Evolutionary conservation across 2,888 invertebrate genomes (phyloP), one percentile per base, ranked within the genome.

Genomic region (Lutraria lutraria): DNA sequence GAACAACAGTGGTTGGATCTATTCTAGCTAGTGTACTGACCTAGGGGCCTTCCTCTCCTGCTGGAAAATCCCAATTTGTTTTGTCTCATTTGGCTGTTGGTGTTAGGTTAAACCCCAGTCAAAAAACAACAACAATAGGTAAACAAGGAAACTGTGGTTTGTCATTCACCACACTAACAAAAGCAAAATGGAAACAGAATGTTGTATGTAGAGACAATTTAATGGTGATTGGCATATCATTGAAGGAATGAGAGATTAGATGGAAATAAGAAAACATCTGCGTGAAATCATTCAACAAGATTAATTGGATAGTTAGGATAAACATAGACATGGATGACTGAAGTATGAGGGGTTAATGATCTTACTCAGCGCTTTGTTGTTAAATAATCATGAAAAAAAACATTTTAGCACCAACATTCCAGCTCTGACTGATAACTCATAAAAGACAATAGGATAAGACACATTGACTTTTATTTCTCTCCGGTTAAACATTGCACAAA

Each of bases 221-320:
- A 76, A 34, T 31, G 34, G 34, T 76, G 76, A 76, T 76, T 76
- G 76, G 25, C 76, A 31, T 31, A 76, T 76, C 31, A 76, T 16
- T 31, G 76, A 25, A 19, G 34, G 19, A 31, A 31, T 19, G 34
- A 34, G 31, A 13, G 76, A 76, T 76, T 0, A 16, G 16, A 21
- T 21, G 10, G 21, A 25, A 25, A n/a, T 63, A 16, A 8, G 1
- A 76, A 76, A 76, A 76, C 34, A 76, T 76, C 76, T 76, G 34
- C 31, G 21, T 31, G 29, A 29, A 31, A 15, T 34, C 76, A 31
- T 76, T 76, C 76, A 76, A 76, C 34, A 34, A 34, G 31, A 76
- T 76, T 76, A 76, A 76, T 76, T 76, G 34, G 31, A 31, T 76
- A 76, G 76, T 76, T 76, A 76, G 76, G 63, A n/a, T 12, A 6